Percentiles rank a stretch among this genome's conserved stretches.
Conservation (phyloP, 2,113 vertebrate genomes). For the Tyto alba region DNA sequence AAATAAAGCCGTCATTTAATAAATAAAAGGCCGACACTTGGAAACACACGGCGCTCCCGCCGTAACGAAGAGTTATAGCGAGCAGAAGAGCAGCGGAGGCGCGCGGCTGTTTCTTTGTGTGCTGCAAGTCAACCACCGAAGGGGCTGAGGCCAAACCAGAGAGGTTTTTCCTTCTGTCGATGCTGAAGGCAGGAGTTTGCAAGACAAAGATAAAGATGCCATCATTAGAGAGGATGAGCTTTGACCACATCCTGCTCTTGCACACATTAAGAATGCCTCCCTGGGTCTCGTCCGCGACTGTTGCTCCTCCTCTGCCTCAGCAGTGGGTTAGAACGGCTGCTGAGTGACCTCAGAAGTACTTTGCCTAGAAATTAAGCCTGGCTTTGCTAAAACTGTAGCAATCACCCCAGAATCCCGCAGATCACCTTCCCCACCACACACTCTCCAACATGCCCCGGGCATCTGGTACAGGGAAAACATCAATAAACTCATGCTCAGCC, state of each 20-base stretch:
- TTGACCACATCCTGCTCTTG: not conserved
- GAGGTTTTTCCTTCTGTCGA: not conserved
- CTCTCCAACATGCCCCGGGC: not conserved
- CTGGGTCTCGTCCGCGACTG: no score
- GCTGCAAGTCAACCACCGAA: rapidly evolving
- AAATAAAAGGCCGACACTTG: not conserved
- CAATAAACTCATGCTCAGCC: not conserved
- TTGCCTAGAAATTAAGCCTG: not conserved
- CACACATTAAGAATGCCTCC: not conserved
- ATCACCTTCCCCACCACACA: rapidly evolving
- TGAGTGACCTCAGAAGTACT: not conserved
- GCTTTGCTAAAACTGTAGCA: not conserved
- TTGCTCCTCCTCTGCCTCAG: not conserved
- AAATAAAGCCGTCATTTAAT: not conserved
- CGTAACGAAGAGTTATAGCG: not conserved
- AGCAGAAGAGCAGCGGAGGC: not conserved
- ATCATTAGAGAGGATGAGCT: not conserved
- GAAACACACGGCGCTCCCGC: rapidly evolving
- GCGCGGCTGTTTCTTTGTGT: rapidly evolving
- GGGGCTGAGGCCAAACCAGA: not conserved
- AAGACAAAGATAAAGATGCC: not conserved
- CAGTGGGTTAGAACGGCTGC: not conserved
- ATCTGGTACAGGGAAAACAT: not conserved
- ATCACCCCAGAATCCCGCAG: not conserved
- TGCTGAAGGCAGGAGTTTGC: not conserved